These are phyloP conservation scores for Entelurus aequoreus DNA, from an alignment of 2,113 vertebrate species.

Conservation along the genomic window DNA sequence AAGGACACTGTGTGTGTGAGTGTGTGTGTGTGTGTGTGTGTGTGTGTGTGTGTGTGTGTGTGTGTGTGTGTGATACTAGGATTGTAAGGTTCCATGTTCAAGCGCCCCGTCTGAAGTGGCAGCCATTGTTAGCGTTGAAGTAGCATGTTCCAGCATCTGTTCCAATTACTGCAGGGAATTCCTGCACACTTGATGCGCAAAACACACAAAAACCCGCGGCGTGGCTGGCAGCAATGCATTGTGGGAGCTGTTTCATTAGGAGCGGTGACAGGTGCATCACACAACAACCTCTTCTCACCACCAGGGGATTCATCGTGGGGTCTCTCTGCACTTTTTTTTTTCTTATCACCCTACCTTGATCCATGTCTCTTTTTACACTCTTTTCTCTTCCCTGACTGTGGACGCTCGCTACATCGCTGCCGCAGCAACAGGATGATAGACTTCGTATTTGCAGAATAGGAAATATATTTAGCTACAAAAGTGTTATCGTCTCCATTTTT, in stretches of 20 bases:
- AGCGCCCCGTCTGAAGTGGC: conserved; percentile 13
- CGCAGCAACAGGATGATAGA: too few species aligned
- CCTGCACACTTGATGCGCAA: conserved; percentile 6
- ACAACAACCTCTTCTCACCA: conserved; percentile 54
- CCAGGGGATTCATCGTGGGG: conserved; percentile 45
- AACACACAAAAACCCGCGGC: conserved; percentile 14
- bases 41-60: conserved; percentile 2
- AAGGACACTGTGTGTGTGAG: neutral
- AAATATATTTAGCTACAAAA: too few species aligned
- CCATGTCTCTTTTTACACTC: neutral
- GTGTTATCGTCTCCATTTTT: too few species aligned
- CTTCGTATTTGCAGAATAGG: too few species aligned
- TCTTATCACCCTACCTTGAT: conserved; percentile 1
- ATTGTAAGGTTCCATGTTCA: neutral
- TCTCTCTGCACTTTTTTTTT: conserved; percentile 23
- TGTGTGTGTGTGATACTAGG: neutral
- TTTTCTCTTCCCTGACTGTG: conserved; percentile 8
- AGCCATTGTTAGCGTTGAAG: conserved; percentile 17
- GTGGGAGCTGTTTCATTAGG: conserved; percentile 60
- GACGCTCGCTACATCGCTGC: neutral
- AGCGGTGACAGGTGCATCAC: conserved; percentile 62
- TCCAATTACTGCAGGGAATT: conserved; percentile 19
- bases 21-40: neutral
- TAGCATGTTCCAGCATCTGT: conserved; percentile 25
- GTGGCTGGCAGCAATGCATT: conserved; percentile 43